phyloP scores from a whole-genome alignment of 2,888 invertebrate species.

The Callosobruchus maculatus region DNA sequence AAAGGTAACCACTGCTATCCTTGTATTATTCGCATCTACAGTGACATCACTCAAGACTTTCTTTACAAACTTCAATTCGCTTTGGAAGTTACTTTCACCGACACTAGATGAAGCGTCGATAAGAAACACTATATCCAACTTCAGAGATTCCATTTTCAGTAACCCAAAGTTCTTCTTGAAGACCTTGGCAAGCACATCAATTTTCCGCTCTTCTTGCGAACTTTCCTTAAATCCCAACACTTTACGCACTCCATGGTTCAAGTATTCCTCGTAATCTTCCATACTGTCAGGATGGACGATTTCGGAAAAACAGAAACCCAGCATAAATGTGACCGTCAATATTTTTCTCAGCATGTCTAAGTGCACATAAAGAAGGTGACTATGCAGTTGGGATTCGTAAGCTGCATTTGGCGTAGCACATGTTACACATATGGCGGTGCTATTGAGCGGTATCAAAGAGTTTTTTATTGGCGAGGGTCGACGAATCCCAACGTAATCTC shows the following conservation, averaged over 20 bases:
- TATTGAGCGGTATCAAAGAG: not conserved
- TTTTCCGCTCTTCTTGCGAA: constrained; percentile 50
- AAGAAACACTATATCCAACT: constrained; percentile 62
- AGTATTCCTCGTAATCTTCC: constrained; percentile 41
- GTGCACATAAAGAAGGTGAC: not conserved
- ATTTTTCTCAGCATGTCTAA: not conserved
- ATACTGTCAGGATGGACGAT: constrained; percentile 30
- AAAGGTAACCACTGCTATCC: constrained; percentile 64
- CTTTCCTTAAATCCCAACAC: constrained; percentile 38
- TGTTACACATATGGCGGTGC: not conserved
- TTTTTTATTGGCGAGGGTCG: not conserved
- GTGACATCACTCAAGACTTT: constrained; percentile 64
- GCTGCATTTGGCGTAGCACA: not conserved
- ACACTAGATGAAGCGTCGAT: constrained; percentile 70
- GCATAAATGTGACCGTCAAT: not conserved
- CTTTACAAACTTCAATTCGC: constrained; percentile 65
- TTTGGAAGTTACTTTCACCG: constrained; percentile 61
- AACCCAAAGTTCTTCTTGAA: constrained; percentile 55
- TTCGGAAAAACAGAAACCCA: constrained; percentile 6
- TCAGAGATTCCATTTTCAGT: constrained; percentile 44
- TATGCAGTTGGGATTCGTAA: not conserved
- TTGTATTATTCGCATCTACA: constrained; percentile 59
- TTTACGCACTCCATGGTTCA: constrained; percentile 46
- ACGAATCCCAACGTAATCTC: not conserved
- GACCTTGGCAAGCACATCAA: constrained; percentile 54